These are phyloP conservation scores for Notarius quadriscutis DNA, from an alignment of 2,113 vertebrate genomes.

Conservation along the genomic window DNA sequence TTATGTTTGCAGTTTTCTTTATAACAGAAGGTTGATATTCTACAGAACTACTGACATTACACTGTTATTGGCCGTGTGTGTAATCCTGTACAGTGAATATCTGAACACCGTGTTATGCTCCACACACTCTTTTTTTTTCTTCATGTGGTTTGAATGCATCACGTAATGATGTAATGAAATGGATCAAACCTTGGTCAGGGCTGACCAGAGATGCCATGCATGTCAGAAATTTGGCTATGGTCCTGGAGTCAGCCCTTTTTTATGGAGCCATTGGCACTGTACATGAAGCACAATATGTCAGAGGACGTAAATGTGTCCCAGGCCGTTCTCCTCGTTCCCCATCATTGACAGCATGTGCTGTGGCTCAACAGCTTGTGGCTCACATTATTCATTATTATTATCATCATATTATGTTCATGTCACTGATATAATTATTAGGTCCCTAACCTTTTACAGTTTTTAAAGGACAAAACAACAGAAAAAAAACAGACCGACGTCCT, in stretches of 20 bases:
- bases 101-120: background rate
- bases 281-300: constrained; percentile 56
- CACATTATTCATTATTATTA: background rate
- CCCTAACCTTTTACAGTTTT: background rate
- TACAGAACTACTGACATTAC: background rate
- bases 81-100: constrained; percentile 12
- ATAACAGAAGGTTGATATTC: constrained; percentile 4
- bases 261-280: constrained; percentile 48
- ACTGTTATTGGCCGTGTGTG: background rate
- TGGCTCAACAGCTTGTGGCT: background rate
- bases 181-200: constrained; percentile 46
- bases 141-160: constrained; percentile 50
- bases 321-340: constrained; percentile 51
- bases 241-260: constrained; percentile 51
- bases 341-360: constrained; percentile 44
- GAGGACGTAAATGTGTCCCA: constrained; percentile 51
- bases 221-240: constrained; percentile 52
- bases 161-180: constrained; percentile 55
- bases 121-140: constrained; percentile 30
- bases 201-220: constrained; percentile 46
- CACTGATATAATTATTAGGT: background rate
- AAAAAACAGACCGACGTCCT: background rate
- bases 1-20: background rate
- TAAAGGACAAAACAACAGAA: background rate
- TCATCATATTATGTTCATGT: background rate